These are phyloP conservation scores for Parnassius smintheus DNA, from an alignment of 2,888 invertebrate genomes.

Conservation along the genomic window DNA sequence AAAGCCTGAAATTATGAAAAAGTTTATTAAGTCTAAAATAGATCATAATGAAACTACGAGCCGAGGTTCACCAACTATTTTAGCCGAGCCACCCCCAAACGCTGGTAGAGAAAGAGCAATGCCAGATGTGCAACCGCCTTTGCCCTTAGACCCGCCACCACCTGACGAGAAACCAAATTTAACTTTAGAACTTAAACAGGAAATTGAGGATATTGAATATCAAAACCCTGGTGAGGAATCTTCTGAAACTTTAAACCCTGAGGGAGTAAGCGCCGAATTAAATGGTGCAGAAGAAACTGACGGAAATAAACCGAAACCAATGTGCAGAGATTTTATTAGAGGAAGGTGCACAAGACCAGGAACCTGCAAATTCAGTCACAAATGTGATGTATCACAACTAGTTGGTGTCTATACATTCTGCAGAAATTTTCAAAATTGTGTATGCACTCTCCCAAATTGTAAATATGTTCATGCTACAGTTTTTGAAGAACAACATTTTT, in stretches of 20 bases:
- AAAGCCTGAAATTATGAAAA: conserved; percentile 46
- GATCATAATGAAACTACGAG: conserved; percentile 40
- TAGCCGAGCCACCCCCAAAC: conserved; percentile 12
- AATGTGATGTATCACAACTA: conserved; percentile 51
- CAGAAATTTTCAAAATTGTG: conserved; percentile 54
- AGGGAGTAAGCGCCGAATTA: background rate
- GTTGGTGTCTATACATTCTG: conserved; percentile 59
- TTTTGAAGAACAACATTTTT: conserved; percentile 59
- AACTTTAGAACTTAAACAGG: conserved; percentile 31
- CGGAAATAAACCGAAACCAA: conserved; percentile 28
- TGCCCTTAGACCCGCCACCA: conserved; percentile 37
- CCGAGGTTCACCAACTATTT: conserved; percentile 18
- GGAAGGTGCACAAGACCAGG: conserved; percentile 49
- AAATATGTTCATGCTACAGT: conserved; percentile 62
- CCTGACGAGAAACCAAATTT: conserved; percentile 27
- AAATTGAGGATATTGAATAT: conserved; percentile 30
- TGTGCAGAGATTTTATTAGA: conserved; percentile 60
- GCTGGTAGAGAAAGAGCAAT: conserved; percentile 11
- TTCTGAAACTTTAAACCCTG: conserved; percentile 2
- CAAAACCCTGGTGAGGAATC: conserved; percentile 12
- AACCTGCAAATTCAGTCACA: conserved; percentile 52
- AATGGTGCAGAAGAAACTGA: conserved; percentile 13
- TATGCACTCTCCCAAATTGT: conserved; percentile 51
- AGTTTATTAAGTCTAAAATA: conserved; percentile 53
- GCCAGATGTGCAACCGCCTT: conserved; percentile 33